Conservation (phyloP, 2,113 vertebrate species). For the Salvelinus sp. region DNA sequence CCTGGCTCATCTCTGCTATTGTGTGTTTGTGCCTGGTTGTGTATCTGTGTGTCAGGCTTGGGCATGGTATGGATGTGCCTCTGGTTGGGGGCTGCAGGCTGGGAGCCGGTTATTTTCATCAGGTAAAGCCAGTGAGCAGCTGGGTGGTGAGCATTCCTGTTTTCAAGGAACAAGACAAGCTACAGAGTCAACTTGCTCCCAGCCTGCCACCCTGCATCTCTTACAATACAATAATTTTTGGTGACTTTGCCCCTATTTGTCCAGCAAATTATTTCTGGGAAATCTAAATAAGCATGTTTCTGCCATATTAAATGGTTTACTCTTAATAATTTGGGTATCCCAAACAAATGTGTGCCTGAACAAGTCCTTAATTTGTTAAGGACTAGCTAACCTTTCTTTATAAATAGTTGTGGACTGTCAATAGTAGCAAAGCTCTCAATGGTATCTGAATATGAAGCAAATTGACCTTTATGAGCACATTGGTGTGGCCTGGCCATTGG, state of each 20-base stretch:
- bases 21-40: neutral
- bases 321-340: too few species aligned
- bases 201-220: conserved; percentile 1
- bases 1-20: neutral
- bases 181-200: neutral
- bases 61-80: conserved; percentile 35
- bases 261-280: too few species aligned
- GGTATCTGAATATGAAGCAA: too few species aligned
- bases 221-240: neutral
- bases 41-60: conserved; percentile 5
- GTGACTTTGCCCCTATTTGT: too few species aligned
- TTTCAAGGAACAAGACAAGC: neutral
- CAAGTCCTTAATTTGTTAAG: neutral
- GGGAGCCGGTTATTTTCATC: conserved; percentile 36
- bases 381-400: neutral
- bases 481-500: too few species aligned
- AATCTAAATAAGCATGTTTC: too few species aligned
- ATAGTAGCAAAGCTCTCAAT: too few species aligned
- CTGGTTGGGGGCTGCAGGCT: conserved; percentile 28
- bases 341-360: neutral
- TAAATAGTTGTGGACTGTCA: too few species aligned
- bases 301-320: too few species aligned
- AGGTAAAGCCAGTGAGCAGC: conserved; percentile 33
- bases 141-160: conserved; percentile 21
- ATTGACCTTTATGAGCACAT: too few species aligned